phyloP scores from a whole-genome alignment of 2,113 vertebrate genomes.

The Daphoenositta chrysoptera region DNA sequence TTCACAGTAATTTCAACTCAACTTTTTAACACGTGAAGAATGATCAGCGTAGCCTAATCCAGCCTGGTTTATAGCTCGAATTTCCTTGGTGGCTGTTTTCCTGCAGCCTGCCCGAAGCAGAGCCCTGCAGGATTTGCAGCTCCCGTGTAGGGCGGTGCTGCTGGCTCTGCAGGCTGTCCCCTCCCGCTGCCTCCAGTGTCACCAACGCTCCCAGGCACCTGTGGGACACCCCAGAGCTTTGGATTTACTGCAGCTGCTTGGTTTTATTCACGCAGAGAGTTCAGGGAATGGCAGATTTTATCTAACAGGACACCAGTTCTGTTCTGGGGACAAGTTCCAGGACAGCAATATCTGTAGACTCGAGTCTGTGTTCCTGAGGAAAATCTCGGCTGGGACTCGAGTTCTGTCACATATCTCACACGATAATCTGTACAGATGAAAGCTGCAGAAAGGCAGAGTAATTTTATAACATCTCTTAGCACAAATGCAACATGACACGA shows the following conservation, averaged over 20 bases:
- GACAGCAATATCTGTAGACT: neutral
- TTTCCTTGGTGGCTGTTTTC: neutral
- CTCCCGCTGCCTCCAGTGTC: neutral
- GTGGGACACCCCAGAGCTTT: neutral
- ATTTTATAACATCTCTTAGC: neutral
- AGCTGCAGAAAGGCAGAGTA: neutral
- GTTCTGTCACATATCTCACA: neutral
- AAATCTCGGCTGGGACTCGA: neutral
- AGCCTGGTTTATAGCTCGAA: neutral
- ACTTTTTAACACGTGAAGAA: neutral
- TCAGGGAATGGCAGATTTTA: neutral
- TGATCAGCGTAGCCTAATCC: rapidly evolving
- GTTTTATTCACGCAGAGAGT: neutral
- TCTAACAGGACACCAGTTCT: neutral
- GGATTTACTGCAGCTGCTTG: neutral
- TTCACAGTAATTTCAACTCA: neutral
- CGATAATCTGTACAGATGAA: neutral
- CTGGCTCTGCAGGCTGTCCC: neutral
- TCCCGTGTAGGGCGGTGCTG: neutral
- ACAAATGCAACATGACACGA: neutral
- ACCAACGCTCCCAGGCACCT: neutral
- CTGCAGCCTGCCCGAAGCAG: neutral
- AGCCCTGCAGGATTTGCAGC: neutral
- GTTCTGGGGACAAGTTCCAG: neutral
- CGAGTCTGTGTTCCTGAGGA: neutral